Percentiles rank a stretch among this genome's conserved stretches.
phyloP scores from a whole-genome alignment of 2,113 vertebrate species.

The Lagopus leucura region DNA sequence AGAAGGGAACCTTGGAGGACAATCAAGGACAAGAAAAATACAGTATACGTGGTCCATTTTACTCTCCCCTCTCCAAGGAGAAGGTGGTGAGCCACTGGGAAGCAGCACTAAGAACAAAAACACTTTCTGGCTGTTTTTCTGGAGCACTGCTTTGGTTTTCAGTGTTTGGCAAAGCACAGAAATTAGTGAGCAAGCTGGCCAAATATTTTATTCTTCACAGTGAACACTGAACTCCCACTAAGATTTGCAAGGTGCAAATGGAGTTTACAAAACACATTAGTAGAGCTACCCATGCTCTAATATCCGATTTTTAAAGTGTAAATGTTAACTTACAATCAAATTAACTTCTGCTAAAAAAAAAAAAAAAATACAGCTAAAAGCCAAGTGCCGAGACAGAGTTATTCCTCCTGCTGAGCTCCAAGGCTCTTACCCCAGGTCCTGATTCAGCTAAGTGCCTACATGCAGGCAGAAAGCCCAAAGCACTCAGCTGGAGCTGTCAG shows the following conservation, averaged over 20 bases:
- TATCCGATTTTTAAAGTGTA: constrained; percentile 25
- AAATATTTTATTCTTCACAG: constrained; percentile 10
- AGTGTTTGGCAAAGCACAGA: neutral
- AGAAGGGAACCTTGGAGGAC: neutral
- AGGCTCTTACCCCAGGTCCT: neutral
- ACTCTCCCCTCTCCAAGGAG: neutral
- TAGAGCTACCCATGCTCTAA: constrained; percentile 15
- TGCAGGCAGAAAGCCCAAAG: neutral
- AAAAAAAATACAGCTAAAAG: constrained; percentile 2
- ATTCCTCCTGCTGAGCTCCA: constrained; percentile 29
- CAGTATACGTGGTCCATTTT: neutral
- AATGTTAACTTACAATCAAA: constrained; percentile 44
- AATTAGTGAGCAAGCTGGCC: neutral
- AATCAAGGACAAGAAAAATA: neutral
- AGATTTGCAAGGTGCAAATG: constrained; percentile 61
- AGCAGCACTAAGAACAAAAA: neutral
- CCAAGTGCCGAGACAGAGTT: neutral
- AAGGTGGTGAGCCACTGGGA: neutral
- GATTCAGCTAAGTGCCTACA: constrained; percentile 18
- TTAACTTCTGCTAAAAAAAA: neutral
- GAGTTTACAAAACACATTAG: constrained; percentile 54
- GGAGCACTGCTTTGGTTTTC: neutral
- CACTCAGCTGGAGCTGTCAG: neutral
- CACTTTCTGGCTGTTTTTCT: neutral
- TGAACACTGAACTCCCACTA: constrained; percentile 7